phyloP scores from a whole-genome alignment of 2,888 invertebrate species.

The Cacoxenus indagator region DNA sequence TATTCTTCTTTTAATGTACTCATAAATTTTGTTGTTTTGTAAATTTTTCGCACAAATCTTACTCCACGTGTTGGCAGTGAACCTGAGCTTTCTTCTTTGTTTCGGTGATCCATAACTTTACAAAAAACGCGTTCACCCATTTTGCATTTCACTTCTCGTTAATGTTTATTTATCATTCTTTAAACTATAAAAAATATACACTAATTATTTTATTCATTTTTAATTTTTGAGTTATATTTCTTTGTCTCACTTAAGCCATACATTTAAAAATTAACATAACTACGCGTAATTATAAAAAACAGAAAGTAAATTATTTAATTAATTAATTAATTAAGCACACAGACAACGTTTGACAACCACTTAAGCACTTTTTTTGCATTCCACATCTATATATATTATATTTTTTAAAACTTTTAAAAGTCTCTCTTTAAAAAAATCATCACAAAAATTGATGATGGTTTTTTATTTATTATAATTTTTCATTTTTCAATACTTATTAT shows the following conservation, averaged over 20 bases:
- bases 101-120: slow-evolving; percentile 51
- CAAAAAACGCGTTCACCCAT: slow-evolving; percentile 43
- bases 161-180: slow-evolving; percentile 29
- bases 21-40: slow-evolving; percentile 15
- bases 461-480: no score
- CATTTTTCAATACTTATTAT: no score
- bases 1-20: slow-evolving; percentile 5
- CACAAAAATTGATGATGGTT: slow-evolving; percentile 25
- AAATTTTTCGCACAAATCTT: slow-evolving; percentile 46
- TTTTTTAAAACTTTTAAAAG: slow-evolving; percentile 5
- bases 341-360: slow-evolving; percentile 24
- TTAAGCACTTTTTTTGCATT: slow-evolving; percentile 15
- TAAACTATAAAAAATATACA: slow-evolving; percentile 13
- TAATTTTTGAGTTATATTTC: neutral
- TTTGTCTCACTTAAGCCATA: neutral
- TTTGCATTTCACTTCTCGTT: slow-evolving; percentile 27
- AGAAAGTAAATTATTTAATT: neutral
- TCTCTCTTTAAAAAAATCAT: neutral
- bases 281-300: neutral
- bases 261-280: neutral
- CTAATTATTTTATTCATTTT: no score
- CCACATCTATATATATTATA: slow-evolving; percentile 10
- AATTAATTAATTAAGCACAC: slow-evolving; percentile 8
- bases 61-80: slow-evolving; percentile 68
- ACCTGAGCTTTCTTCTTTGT: slow-evolving; percentile 66